Evolutionary conservation across 2,113 vertebrate genomes (phyloP).

Genomic region (Hylia prasina): DNA sequence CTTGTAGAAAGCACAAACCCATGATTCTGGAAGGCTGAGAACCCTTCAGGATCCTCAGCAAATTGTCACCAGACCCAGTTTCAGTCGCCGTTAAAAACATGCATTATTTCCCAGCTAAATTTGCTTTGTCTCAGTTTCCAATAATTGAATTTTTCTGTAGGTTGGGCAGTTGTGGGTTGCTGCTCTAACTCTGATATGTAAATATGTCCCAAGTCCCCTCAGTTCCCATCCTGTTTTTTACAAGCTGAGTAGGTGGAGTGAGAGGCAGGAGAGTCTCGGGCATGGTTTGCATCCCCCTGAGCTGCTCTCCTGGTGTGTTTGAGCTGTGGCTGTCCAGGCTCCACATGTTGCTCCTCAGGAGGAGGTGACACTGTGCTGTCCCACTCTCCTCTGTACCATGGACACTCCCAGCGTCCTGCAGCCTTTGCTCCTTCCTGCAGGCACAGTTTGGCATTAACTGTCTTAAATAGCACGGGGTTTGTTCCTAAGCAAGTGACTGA

Average conservation of each 20-base stretch:
- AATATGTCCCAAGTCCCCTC: not conserved
- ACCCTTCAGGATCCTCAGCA: not conserved
- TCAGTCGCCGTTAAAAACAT: rapidly evolving
- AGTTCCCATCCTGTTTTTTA: not conserved
- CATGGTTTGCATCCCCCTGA: not conserved
- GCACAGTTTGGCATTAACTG: not conserved
- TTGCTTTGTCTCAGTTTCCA: not conserved
- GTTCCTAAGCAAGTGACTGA: not conserved
- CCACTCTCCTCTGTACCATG: not conserved
- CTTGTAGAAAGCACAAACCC: not conserved
- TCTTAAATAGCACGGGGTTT: rapidly evolving
- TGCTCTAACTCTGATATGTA: not conserved
- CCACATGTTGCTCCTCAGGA: not conserved
- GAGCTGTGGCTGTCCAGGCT: not conserved
- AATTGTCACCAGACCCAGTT: not conserved
- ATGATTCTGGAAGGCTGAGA: not conserved
- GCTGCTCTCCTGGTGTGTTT: not conserved
- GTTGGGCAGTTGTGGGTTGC: not conserved
- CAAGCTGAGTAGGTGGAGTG: not conserved
- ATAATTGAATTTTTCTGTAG: not conserved
- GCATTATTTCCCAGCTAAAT: not conserved
- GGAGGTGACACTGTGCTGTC: not conserved
- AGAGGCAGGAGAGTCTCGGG: rapidly evolving
- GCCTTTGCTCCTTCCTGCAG: not conserved
- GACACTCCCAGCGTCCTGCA: not conserved